These are phyloP conservation scores for Acipenser oxyrinchus DNA, from an alignment of 2,797 vertebrate species.

Conservation along the genomic window DNA sequence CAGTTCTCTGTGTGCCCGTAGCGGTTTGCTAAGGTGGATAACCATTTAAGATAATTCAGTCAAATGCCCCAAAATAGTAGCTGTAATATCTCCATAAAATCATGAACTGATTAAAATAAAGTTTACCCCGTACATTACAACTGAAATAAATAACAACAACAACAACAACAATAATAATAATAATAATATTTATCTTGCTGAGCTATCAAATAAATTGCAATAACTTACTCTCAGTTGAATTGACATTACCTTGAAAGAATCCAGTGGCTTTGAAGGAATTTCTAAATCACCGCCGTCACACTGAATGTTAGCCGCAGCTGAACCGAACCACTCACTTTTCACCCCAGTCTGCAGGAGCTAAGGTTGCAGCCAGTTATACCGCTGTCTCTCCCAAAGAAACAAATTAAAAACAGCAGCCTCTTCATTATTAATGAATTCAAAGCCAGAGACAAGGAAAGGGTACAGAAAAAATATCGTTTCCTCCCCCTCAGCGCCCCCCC, in stretches of 20 bases:
- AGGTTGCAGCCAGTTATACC: conserved; percentile 21
- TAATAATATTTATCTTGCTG: no score
- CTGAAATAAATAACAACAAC: no score
- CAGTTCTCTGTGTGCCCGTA: no score
- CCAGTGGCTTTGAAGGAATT: conserved; percentile 28
- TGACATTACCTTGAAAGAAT: conserved; percentile 42
- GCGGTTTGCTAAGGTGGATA: no score
- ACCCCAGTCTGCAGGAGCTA: conserved; percentile 17
- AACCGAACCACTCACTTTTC: conserved; percentile 34
- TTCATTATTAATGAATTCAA: conserved; percentile 63
- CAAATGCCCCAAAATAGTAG: no score
- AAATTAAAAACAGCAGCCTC: conserved; percentile 41
- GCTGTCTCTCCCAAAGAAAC: conserved; percentile 36
- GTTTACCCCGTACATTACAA: no score
- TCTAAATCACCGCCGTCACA: conserved; percentile 23
- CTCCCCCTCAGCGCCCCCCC: no score
- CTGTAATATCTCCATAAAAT: no score
- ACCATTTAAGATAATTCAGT: no score
- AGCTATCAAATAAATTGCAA: no score
- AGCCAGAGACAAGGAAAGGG: conserved; percentile 37
- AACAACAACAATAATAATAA: no score
- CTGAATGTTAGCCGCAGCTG: conserved; percentile 36
- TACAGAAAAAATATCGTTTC: conserved; percentile 9
- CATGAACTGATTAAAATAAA: no score
- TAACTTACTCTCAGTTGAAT: not conserved